Base-by-base conservation (phyloP, 2,113 vertebrate genomes). In the Pseudorasbora parva region DNA sequence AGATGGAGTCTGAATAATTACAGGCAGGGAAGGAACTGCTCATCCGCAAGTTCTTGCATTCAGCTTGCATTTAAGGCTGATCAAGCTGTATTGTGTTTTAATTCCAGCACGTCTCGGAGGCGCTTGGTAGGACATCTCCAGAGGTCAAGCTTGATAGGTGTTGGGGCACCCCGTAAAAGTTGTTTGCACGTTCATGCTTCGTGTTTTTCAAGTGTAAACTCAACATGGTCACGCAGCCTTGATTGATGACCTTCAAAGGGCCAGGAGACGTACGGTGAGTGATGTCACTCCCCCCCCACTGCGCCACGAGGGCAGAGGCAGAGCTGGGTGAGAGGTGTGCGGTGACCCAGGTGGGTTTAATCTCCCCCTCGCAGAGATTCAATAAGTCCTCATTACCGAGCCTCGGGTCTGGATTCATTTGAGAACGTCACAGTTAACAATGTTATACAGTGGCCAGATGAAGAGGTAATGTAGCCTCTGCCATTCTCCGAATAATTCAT, bases 1-100 rank as follows among this genome's bases (percentile, higher is more conserved):
- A 97, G 97, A 97, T 95, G 95, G 94, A 95, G 96, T 95, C 95
- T 96, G 96, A 97, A 97, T 98, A 97, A 98, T 97, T 97, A 96
- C 86, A 87, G 93, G 90, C 93, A 90, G 88, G 72, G 92, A 95
- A 73, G 95, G 95, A 89, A 92, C 90, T 90, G 89, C 90, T 91
- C 90, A 93, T 94, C 93, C 88, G 89, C 76, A 74, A 91, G 85
- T 90, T n/a, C 49, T 90, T 88, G 86, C 90, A 92, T 92, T 88
- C 92, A 91, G 91, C 85, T 81, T 86, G 87, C 88, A 83, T 86
- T 85, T 81, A 86, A 90, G 87, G 82, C 86, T 94, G 91, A 95
- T 95, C 93, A 94, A 92, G 92, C 85, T 85, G 90, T 86, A 94
- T 94, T 94, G 93, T 93, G 88, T 93, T 91, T 84, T 88, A 89